Evolutionary conservation across 2,113 vertebrate genomes (phyloP).

Genomic region (Tinamus guttatus): DNA sequence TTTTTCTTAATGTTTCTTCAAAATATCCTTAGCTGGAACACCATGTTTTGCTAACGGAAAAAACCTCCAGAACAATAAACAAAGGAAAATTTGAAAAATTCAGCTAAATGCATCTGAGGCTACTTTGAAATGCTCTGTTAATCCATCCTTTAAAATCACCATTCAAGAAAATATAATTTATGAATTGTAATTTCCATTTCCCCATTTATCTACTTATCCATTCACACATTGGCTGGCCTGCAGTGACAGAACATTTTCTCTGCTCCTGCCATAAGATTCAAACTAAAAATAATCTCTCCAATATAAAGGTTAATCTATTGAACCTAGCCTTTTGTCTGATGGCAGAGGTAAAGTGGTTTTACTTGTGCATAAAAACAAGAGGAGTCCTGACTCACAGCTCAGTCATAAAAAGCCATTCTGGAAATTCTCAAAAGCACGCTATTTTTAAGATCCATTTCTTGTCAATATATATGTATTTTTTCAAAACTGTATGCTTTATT

Average conservation of each 20-base stretch:
- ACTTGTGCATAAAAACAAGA: neutral
- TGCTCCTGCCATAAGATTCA: neutral
- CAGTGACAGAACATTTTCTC: neutral
- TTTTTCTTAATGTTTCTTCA: neutral
- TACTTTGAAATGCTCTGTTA: neutral
- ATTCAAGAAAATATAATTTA: neutral
- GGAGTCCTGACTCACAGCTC: neutral
- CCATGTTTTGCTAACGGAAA: neutral
- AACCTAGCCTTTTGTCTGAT: neutral
- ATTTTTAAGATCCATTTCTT: neutral
- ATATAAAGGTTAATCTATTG: neutral
- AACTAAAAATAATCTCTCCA: neutral
- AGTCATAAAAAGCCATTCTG: neutral
- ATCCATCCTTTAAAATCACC: neutral
- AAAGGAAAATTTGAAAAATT: neutral
- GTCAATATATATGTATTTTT: neutral
- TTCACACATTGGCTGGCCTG: neutral
- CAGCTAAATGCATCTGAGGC: neutral
- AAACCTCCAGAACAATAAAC: fast-evolving
- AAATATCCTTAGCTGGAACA: neutral
- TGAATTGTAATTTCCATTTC: neutral
- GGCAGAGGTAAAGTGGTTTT: neutral
- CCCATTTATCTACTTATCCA: neutral
- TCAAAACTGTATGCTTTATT: neutral
- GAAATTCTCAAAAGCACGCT: neutral